These are phyloP conservation scores for Erebia aethiops DNA, from an alignment of 2,888 invertebrate species.

Conservation along the genomic window DNA sequence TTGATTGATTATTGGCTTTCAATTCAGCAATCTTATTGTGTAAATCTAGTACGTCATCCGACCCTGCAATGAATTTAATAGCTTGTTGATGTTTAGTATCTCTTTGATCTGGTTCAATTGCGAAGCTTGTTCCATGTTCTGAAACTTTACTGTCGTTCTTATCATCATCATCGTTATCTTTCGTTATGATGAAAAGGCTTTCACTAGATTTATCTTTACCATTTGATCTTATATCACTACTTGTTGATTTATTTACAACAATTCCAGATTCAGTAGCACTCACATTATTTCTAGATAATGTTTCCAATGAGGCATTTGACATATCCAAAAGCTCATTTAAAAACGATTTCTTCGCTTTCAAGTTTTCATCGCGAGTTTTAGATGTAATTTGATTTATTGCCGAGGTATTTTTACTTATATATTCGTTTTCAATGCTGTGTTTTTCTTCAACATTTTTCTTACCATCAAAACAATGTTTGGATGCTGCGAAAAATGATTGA, in stretches of 20 bases:
- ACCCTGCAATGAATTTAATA: conserved; percentile 41
- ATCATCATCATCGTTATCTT: conserved; percentile 19
- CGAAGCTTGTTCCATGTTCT: neutral
- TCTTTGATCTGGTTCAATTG: neutral
- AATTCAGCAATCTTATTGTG: conserved; percentile 43
- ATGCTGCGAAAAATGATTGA: neutral
- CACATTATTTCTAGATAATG: neutral
- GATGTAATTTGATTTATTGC: neutral
- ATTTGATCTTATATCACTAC: conserved; percentile 18
- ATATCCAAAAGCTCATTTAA: conserved; percentile 58
- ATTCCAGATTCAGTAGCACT: conserved; percentile 1
- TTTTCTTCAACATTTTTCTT: conserved; percentile 4
- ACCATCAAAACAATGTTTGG: neutral
- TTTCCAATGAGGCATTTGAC: conserved; percentile 46
- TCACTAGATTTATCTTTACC: conserved; percentile 45
- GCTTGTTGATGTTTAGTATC: conserved; percentile 26
- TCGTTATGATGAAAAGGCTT: conserved; percentile 50
- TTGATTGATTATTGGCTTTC: conserved; percentile 31
- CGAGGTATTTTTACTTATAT: neutral
- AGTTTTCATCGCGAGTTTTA: conserved; percentile 11
- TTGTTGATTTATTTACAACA: conserved; percentile 4
- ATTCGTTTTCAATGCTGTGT: neutral
- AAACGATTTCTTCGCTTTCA: conserved; percentile 47
- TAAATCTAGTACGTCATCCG: conserved; percentile 35
- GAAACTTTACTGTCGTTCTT: neutral